These are phyloP conservation scores for Spatulosminthurus flaviceps DNA, from an alignment of 2,888 invertebrate genomes.

Conservation along the genomic window DNA sequence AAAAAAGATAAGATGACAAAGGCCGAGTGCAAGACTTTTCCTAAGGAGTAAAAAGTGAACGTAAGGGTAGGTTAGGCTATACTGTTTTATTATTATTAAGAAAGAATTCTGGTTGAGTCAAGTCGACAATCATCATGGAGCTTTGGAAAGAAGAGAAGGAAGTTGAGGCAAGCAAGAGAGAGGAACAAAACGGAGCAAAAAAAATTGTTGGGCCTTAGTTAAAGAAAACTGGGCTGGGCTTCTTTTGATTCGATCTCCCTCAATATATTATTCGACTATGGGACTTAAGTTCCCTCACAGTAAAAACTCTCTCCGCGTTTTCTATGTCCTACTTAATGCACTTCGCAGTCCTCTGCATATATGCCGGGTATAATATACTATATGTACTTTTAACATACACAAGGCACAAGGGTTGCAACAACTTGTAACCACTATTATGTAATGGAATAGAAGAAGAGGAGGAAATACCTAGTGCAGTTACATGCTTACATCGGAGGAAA, in stretches of 20 bases:
- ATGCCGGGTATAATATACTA: too few species aligned
- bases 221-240: conserved; percentile 43
- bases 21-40: conserved; percentile 35
- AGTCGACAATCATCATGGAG: conserved; percentile 32
- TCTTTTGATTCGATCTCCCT: conserved; percentile 42
- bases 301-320: conserved; percentile 18
- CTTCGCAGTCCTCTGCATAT: conserved; percentile 23
- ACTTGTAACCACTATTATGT: neutral
- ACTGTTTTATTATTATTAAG: conserved; percentile 41
- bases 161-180: conserved; percentile 27
- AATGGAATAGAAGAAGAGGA: neutral
- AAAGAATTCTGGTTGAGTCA: conserved; percentile 41
- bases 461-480: too few species aligned
- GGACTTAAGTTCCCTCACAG: conserved; percentile 34
- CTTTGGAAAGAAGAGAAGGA: neutral
- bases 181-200: conserved; percentile 28
- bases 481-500: too few species aligned
- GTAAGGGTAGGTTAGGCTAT: conserved; percentile 60
- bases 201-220: conserved; percentile 39
- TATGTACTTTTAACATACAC: neutral
- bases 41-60: conserved; percentile 46
- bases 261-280: conserved; percentile 41
- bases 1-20: conserved; percentile 42
- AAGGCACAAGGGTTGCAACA: conserved; percentile 2
- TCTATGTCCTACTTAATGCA: conserved; percentile 28